Evolutionary conservation across 2,797 vertebrate species (phyloP).

Genomic region (Smutsia gigantea): DNA sequence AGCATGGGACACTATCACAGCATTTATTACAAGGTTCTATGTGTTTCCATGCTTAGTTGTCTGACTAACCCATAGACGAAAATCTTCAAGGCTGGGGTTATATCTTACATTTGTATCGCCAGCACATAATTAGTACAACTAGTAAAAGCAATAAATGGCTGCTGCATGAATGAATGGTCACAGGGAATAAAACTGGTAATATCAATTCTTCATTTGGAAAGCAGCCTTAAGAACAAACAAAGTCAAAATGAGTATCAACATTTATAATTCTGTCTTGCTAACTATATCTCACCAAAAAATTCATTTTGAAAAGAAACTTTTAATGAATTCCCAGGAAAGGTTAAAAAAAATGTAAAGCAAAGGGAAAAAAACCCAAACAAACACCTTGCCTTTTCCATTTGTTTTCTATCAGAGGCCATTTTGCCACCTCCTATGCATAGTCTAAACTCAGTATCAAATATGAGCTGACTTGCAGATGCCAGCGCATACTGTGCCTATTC

Average conservation of each 20-base stretch:
- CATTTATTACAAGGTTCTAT: not conserved
- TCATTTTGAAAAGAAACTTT: slow-evolving; percentile 50
- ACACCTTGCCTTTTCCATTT: slow-evolving; percentile 54
- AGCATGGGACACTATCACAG: not conserved
- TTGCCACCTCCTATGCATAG: not conserved
- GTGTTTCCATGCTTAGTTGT: not conserved
- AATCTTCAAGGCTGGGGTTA: not conserved
- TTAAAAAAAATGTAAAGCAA: slow-evolving; percentile 33
- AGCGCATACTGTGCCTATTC: not conserved
- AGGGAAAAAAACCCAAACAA: not conserved
- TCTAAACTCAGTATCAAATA: slow-evolving; percentile 2
- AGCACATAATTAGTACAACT: not conserved
- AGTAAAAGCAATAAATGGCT: not conserved
- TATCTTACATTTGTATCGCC: not conserved
- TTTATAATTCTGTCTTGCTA: not conserved
- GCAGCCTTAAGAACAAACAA: not conserved
- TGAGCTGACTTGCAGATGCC: not conserved
- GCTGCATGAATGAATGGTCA: not conserved
- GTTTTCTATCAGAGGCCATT: slow-evolving; percentile 45
- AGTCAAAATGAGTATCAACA: not conserved
- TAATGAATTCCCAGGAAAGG: slow-evolving; percentile 22
- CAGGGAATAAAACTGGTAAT: not conserved
- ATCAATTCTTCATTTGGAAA: slow-evolving; percentile 34
- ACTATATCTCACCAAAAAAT: not conserved
- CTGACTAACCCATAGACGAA: not conserved